Conservation (phyloP, 1,140 invertebrate genomes). For the Himalopsyche phryganea region DNA sequence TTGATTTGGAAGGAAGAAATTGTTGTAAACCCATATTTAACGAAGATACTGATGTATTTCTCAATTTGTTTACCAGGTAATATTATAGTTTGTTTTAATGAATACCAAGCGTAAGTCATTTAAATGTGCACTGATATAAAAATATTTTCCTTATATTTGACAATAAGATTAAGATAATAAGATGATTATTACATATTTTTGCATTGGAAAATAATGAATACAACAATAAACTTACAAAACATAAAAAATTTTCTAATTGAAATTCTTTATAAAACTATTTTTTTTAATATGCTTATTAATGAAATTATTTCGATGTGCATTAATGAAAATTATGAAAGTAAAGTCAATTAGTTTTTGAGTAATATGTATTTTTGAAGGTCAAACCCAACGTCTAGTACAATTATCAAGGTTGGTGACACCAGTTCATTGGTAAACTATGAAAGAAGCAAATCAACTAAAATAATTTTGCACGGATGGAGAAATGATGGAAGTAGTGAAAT, state of each 20-base stretch:
- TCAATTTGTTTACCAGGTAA: constrained; percentile 24
- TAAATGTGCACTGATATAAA: neutral
- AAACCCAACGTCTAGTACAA: neutral
- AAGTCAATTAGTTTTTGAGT: neutral
- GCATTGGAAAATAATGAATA: constrained; percentile 4
- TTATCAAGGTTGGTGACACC: neutral
- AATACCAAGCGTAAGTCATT: constrained; percentile 31
- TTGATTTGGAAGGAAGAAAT: constrained; percentile 13
- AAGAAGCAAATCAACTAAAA: constrained; percentile 17
- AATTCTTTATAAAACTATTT: too few species aligned
- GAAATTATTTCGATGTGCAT: too few species aligned
- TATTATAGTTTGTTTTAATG: constrained; percentile 1
- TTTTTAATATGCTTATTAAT: too few species aligned
- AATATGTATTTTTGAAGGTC: too few species aligned
- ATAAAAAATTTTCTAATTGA: constrained; percentile 2
- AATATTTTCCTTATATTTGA: neutral
- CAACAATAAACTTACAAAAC: neutral
- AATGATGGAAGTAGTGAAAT: constrained; percentile 13
- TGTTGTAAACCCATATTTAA: constrained; percentile 7
- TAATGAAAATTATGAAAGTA: too few species aligned
- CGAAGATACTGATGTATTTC: constrained; percentile 15
- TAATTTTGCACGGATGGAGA: constrained; percentile 27
- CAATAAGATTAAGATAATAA: neutral
- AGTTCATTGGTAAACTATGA: neutral
- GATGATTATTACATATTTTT: constrained; percentile 1